Base-by-base conservation (phyloP, 2,113 vertebrate genomes). In the Aphyosemion australe region DNA sequence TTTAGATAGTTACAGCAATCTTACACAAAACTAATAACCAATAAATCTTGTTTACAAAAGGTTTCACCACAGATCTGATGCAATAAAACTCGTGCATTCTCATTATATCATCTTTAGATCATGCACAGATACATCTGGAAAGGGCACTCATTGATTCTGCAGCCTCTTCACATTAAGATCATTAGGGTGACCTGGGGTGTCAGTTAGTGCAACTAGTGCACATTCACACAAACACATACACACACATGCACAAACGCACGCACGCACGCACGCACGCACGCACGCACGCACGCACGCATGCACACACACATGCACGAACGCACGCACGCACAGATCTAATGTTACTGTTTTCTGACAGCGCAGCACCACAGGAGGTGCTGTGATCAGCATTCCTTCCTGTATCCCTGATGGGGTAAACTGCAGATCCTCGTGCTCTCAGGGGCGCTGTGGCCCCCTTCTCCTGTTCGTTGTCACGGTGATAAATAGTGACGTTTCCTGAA, bases 171-270 rank as follows among this genome's bases (percentile, higher is more conserved):
- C 56, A 82, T 69, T 73, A 59, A 78, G 73, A 84, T 84, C 86
- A 82, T 87, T 76, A 63, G 62, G 88, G 87, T 90, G 84, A 90
- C 85, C 87, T 76, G 37, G 63, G 78, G 79, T 84, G 78, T 88
- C 84, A 76, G 47, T 70, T 69, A 72, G 72, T 72, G 72, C 69
- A 51, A 51, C 53, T 42, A 48, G 39, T 57, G n/a, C 68, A 71
- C 43, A 26, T 52, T 50, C 55, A 54, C 18, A 31, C 37, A n/a
- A n/a, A n/a, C n/a, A n/a, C n/a, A n/a, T n/a, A n/a, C n/a, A n/a
- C n/a, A n/a, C n/a, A n/a, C 26, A 26, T 5, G 5, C 26, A 26
- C 26, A 26, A 65, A 71, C 45, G 19, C 49, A 46, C 55, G 50
- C 18, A 31, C 37, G 54, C 34, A 61, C 26, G 18, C 37, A 49